phyloP scores from a whole-genome alignment of 2,888 invertebrate species.

The Tetrapedia diversipes region DNA sequence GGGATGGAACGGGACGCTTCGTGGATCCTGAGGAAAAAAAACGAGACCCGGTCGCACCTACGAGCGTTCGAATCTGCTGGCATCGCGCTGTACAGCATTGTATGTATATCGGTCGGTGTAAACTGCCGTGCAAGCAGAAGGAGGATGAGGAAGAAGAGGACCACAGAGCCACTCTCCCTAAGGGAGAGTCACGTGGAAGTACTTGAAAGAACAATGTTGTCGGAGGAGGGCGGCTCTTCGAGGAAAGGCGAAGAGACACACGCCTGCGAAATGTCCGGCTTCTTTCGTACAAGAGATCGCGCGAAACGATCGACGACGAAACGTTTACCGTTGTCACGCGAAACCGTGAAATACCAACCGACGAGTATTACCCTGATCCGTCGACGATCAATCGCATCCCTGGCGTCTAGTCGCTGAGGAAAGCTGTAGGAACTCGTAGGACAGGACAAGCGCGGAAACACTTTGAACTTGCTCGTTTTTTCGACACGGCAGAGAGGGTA shows the following conservation, averaged over 20 bases:
- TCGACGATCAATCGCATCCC: too few species aligned
- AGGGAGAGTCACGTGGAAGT: conserved; percentile 41
- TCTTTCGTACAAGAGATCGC: too few species aligned
- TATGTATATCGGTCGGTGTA: conserved; percentile 77
- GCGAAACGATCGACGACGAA: too few species aligned
- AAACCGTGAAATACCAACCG: background rate
- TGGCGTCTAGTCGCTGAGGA: background rate
- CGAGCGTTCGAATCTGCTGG: conserved; percentile 70
- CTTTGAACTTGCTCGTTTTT: conserved; percentile 4
- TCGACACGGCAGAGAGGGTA: conserved; percentile 24
- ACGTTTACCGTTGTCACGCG: too few species aligned
- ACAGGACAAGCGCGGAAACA: background rate
- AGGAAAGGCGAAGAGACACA: background rate
- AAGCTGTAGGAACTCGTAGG: background rate
- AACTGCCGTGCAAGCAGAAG: conserved; percentile 32
- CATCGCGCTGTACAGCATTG: conserved; percentile 76
- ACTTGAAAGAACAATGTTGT: conserved; percentile 57
- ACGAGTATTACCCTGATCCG: too few species aligned
- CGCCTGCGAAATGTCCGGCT: too few species aligned
- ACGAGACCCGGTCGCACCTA: conserved; percentile 62
- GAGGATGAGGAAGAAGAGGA: conserved; percentile 3
- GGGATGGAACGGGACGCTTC: conserved; percentile 27
- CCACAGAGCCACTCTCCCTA: too few species aligned
- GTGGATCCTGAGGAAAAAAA: conserved; percentile 23
- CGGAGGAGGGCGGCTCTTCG: conserved; percentile 9